Evolutionary conservation across 2,113 vertebrate genomes (phyloP).

Genomic region (Hiodon tergisus): DNA sequence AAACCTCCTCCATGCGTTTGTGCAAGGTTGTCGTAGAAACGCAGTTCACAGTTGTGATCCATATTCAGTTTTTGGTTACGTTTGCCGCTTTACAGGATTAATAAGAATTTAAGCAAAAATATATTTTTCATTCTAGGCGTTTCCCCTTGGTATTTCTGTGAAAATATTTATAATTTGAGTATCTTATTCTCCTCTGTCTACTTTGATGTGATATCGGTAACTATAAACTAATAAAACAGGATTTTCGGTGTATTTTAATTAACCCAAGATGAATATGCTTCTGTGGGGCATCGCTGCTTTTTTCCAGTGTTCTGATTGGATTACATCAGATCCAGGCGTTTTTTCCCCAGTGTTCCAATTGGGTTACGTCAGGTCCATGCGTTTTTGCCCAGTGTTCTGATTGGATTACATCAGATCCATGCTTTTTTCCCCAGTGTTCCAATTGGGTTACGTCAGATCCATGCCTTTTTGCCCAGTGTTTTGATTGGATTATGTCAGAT

Average conservation of each 20-base stretch:
- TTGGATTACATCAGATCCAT: not conserved
- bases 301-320: conserved; percentile 3
- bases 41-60: conserved; percentile 52
- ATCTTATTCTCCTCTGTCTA: conserved; percentile 10
- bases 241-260: conserved; percentile 4
- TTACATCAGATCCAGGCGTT: too few species aligned
- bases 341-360: not conserved
- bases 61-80: conserved; percentile 65
- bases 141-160: conserved; percentile 60
- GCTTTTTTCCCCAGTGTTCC: not conserved
- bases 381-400: not conserved
- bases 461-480: not conserved
- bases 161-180: not conserved
- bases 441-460: conserved; percentile 8
- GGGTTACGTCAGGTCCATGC: not conserved
- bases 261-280: not conserved
- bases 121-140: conserved; percentile 65
- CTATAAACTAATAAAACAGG: conserved; percentile 11
- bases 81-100: conserved; percentile 71
- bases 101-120: conserved; percentile 78
- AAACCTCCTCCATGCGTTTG: conserved; percentile 31
- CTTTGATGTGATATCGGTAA: conserved; percentile 12
- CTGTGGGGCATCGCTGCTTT: not conserved
- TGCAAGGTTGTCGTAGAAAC: conserved; percentile 74
- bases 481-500: not conserved